Base-by-base conservation (phyloP, 2,113 vertebrate genomes). In the Panurus biarmicus region DNA sequence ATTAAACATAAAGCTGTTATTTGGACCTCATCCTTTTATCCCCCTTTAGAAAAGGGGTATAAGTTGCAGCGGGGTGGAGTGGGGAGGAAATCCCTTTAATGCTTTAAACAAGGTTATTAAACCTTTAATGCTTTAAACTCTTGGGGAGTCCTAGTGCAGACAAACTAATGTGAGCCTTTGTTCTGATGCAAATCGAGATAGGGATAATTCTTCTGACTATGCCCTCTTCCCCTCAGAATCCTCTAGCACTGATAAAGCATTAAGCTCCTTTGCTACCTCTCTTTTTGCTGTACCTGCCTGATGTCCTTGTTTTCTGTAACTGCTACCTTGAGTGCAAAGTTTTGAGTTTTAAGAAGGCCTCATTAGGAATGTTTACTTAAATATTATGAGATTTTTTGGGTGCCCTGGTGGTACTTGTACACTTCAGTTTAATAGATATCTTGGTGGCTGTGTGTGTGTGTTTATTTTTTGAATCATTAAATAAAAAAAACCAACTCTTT, bases 131-230 rank as follows among this genome's bases (percentile, higher is more conserved):
- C 81, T 93, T 53, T 73, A 48, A n/a, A n/a, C n/a, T n/a, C n/a
- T n/a, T n/a, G 62, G 81, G 77, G 58, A 95, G 87, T 82, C 81
- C 78, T 85, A 36, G 40, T 48, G 87, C 90, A 93, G 78, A 85
- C 2, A 6, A 85, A 79, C 81, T 85, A 75, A 85, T 45, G 50
- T 50, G 74, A 87, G 66, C 74, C 50, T 96, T 95, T 94, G 90
- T 94, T 89, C 74, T 72, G 90, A 93, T 94, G 85, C 57, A 94
- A 82, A 87, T 96, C 23, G 28, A 77, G 67, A 61, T 53, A 50
- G 62, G 61, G 45, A 65, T 89, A 82, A 82, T 94, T 94, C 89
- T 79, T 88, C 40, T 50, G 28, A 65, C 86, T 86, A 45, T 0
- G 0, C 33, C 25, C 8, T 75, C 48, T 82, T 94, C 65, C 20